Conservation (phyloP, 2,888 invertebrate species). For the Eudasyphora cyanicolor region DNA sequence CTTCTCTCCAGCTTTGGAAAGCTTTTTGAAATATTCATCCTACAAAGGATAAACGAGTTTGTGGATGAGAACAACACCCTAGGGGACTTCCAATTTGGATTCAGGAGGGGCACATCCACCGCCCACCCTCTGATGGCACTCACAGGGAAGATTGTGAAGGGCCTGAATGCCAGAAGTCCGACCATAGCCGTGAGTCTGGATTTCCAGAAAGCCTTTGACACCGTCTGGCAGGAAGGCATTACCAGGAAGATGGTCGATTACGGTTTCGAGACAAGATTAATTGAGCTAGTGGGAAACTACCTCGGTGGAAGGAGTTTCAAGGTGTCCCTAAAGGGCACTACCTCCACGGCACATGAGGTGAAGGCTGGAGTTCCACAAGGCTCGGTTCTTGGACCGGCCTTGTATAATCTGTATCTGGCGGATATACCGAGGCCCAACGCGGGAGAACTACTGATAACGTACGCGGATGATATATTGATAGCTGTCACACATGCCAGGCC, state of each 20-base stretch:
- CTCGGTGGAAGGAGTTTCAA: neutral
- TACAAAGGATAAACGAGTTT: neutral
- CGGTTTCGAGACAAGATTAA: neutral
- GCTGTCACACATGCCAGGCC: too few species aligned
- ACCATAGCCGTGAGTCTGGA: neutral
- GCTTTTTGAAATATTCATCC: neutral
- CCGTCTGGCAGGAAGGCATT: neutral
- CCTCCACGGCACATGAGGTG: too few species aligned
- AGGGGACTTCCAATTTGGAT: neutral
- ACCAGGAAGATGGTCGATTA: too few species aligned
- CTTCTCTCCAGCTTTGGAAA: neutral
- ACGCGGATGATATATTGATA: neutral
- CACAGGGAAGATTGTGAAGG: neutral
- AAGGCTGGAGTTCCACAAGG: too few species aligned
- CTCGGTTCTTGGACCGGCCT: too few species aligned
- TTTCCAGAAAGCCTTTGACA: neutral
- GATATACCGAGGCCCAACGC: too few species aligned
- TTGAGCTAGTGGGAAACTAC: neutral
- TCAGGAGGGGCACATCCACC: neutral
- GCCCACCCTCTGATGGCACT: neutral
- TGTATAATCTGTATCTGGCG: too few species aligned
- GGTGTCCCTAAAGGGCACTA: too few species aligned
- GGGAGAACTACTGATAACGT: neutral
- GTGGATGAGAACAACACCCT: neutral
- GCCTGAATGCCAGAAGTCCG: neutral